A percentile compares a stretch with the other conserved stretches of the same genome.
These are phyloP conservation scores for Teinopalpus imperialis DNA, from an alignment of 2,888 invertebrate species.

Conservation along the genomic window DNA sequence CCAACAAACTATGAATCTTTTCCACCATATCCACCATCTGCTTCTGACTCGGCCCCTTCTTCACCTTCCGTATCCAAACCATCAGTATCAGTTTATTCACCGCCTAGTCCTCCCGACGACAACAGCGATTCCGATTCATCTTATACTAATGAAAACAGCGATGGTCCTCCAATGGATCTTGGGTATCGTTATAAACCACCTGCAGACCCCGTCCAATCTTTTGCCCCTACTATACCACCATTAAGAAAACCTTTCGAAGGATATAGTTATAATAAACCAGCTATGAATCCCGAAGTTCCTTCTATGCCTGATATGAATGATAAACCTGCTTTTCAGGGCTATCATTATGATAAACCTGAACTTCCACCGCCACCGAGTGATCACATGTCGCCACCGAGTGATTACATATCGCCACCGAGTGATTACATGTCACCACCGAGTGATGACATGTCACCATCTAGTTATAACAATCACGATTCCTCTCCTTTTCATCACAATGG, in stretches of 20 bases:
- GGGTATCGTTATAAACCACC: slow-evolving; percentile 64
- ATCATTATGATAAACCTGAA: slow-evolving; percentile 54
- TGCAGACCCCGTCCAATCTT: slow-evolving; percentile 41
- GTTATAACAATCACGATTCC: slow-evolving; percentile 41
- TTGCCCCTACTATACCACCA: slow-evolving; percentile 55
- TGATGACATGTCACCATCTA: slow-evolving; percentile 23
- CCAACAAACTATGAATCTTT: slow-evolving; percentile 67
- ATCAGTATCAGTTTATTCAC: slow-evolving; percentile 32
- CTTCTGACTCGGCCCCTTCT: slow-evolving; percentile 30
- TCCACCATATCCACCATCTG: slow-evolving; percentile 60
- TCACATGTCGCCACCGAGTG: slow-evolving; percentile 28
- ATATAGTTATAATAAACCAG: slow-evolving; percentile 66
- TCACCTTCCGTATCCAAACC: slow-evolving; percentile 32
- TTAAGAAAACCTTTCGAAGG: slow-evolving; percentile 52
- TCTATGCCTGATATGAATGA: slow-evolving; percentile 41
- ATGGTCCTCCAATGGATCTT: slow-evolving; percentile 44
- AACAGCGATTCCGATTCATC: slow-evolving; percentile 39
- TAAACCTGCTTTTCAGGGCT: slow-evolving; percentile 46
- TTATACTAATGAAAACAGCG: slow-evolving; percentile 38
- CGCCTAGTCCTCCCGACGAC: slow-evolving; percentile 20
- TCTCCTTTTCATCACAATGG: slow-evolving; percentile 42
- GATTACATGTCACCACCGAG: slow-evolving; percentile 30
- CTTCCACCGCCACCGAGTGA: slow-evolving; percentile 33
- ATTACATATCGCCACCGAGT: slow-evolving; percentile 29
- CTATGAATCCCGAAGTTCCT: slow-evolving; percentile 42